Evolutionary conservation across 2,888 invertebrate genomes (phyloP).

Genomic region (Cantharis rustica): DNA sequence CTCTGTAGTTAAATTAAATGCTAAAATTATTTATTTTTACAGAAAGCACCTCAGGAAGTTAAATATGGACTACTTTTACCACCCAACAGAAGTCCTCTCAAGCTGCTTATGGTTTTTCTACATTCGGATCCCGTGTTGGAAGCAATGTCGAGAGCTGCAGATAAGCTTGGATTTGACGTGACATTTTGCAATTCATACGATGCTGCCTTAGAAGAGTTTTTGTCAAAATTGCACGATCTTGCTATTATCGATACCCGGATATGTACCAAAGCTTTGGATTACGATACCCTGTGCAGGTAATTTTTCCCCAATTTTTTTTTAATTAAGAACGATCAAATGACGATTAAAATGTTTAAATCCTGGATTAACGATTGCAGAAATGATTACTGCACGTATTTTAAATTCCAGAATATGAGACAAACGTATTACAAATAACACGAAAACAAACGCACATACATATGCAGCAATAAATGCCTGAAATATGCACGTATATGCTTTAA

Average conservation of each 20-base stretch:
- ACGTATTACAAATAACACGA: no score
- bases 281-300: constrained; percentile 68
- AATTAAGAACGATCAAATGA: no score
- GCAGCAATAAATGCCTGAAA: no score
- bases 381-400: no score
- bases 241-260: constrained; percentile 71
- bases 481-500: no score
- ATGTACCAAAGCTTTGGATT: constrained; percentile 64
- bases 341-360: no score
- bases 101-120: constrained; percentile 74
- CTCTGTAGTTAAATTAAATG: background rate
- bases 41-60: constrained; percentile 58
- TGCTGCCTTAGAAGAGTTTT: constrained; percentile 62
- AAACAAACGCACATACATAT: no score
- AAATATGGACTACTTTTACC: constrained; percentile 57
- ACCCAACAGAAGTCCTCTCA: constrained; percentile 52
- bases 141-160: constrained; percentile 66
- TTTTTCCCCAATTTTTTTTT: no score
- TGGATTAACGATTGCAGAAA: no score
- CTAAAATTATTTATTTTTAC: constrained; percentile 36
- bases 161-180: constrained; percentile 65
- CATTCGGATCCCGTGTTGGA: constrained; percentile 70
- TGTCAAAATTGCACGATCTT: constrained; percentile 62
- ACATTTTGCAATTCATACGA: constrained; percentile 63
- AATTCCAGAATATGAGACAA: no score